Percentiles rank a stretch among this genome's conserved stretches.
Evolutionary conservation across 1,140 invertebrate species (phyloP).

Genomic region (Dreissena polymorpha): DNA sequence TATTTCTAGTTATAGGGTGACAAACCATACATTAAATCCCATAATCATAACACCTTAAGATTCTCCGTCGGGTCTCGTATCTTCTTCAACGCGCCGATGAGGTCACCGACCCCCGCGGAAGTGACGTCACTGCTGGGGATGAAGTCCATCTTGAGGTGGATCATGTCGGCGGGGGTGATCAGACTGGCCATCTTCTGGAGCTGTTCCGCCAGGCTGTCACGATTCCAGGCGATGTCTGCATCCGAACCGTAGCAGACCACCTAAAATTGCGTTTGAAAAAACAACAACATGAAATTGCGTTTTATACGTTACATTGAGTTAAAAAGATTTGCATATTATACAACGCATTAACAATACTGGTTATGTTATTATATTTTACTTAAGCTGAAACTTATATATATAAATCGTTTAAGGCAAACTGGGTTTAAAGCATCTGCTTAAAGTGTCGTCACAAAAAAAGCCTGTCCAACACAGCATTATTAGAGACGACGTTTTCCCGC

Average conservation of each 20-base stretch:
- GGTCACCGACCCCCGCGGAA: constrained; percentile 23
- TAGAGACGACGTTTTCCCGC: too few relatives aligned
- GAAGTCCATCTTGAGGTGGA: constrained; percentile 47
- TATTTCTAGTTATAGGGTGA: too few relatives aligned
- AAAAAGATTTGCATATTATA: too few relatives aligned
- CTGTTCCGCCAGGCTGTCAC: constrained; percentile 41
- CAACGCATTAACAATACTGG: too few relatives aligned
- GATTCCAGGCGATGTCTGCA: constrained; percentile 50
- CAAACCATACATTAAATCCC: too few relatives aligned
- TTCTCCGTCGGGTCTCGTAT: constrained; percentile 41
- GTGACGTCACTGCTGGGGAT: constrained; percentile 24
- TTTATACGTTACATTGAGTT: too few relatives aligned
- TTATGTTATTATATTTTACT: too few relatives aligned
- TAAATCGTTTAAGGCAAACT: too few relatives aligned
- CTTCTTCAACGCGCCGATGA: constrained; percentile 40
- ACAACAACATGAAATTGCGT: constrained; percentile 30
- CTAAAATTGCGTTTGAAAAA: constrained; percentile 10
- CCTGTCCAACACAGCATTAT: too few relatives aligned
- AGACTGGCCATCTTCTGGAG: constrained; percentile 39
- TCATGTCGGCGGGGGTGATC: constrained; percentile 41
- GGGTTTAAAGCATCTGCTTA: too few relatives aligned
- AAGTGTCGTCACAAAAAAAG: too few relatives aligned
- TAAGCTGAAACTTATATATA: too few relatives aligned
- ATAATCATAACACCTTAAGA: background rate
- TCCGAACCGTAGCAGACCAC: constrained; percentile 52